These are phyloP conservation scores for Merodon equestris DNA, from an alignment of 2,888 invertebrate species.

Conservation along the genomic window DNA sequence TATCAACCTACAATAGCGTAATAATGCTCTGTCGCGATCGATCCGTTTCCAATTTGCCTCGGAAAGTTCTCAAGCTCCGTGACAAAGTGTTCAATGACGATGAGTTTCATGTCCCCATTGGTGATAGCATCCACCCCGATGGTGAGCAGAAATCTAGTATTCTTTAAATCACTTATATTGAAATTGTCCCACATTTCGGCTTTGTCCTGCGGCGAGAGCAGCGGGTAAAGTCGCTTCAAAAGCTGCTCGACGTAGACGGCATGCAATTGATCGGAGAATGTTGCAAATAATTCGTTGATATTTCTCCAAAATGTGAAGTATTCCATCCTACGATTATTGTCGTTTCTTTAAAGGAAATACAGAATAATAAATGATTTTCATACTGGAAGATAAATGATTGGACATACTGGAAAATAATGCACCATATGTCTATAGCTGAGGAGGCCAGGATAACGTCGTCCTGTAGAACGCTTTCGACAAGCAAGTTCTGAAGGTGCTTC, in stretches of 20 bases:
- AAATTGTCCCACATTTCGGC: slow-evolving; percentile 30
- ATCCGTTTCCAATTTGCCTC: neutral
- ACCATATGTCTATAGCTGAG: slow-evolving; percentile 40
- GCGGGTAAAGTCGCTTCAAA: slow-evolving; percentile 26
- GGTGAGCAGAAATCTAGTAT: slow-evolving; percentile 29
- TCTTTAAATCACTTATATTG: neutral
- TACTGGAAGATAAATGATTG: neutral
- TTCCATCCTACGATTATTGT: neutral
- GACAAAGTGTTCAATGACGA: slow-evolving; percentile 15
- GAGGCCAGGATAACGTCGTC: slow-evolving; percentile 13
- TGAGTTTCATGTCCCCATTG: neutral
- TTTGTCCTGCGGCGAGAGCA: slow-evolving; percentile 23
- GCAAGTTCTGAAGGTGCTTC: neutral
- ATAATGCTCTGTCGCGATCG: slow-evolving; percentile 14
- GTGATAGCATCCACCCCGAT: slow-evolving; percentile 37
- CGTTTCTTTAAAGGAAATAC: neutral
- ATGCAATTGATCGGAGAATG: slow-evolving; percentile 21
- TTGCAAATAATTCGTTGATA: slow-evolving; percentile 38
- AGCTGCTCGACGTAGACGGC: slow-evolving; percentile 39
- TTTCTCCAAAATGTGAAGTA: slow-evolving; percentile 38
- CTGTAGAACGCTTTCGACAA: slow-evolving; percentile 21
- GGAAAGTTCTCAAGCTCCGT: slow-evolving; percentile 29
- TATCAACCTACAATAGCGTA: slow-evolving; percentile 4
- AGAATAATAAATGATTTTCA: neutral
- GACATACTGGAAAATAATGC: slow-evolving; percentile 34